These are phyloP conservation scores for Heterodera filipjevi DNA, from an alignment of 2,888 invertebrate genomes.

Conservation along the genomic window DNA sequence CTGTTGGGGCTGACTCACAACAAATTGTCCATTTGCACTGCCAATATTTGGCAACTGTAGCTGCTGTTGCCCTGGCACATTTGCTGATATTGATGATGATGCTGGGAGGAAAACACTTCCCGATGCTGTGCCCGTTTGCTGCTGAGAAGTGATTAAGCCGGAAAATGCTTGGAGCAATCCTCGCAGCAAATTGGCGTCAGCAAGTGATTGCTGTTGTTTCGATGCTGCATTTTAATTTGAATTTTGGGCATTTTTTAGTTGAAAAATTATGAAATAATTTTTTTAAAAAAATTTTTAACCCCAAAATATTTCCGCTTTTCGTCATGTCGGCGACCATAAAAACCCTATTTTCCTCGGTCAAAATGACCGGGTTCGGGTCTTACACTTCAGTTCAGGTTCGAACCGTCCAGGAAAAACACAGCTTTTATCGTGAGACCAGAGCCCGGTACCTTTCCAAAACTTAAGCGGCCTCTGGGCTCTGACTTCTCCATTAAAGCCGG, in stretches of 20 bases:
- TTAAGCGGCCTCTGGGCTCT: too few relatives aligned
- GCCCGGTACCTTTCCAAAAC: too few relatives aligned
- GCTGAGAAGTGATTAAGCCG: neutral
- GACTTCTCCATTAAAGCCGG: too few relatives aligned
- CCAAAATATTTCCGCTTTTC: too few relatives aligned
- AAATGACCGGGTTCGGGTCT: too few relatives aligned
- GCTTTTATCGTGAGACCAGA: too few relatives aligned
- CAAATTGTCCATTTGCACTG: neutral
- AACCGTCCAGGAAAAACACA: too few relatives aligned
- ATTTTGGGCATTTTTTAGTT: too few relatives aligned
- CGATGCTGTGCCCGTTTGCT: neutral
- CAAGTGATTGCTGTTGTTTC: neutral
- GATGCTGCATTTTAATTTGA: neutral
- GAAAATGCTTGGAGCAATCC: conserved; percentile 1
- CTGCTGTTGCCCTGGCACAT: neutral
- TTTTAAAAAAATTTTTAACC: neutral
- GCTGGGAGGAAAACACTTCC: too few relatives aligned
- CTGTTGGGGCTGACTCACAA: neutral
- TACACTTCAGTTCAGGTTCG: too few relatives aligned
- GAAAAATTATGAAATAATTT: neutral
- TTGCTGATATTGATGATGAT: neutral
- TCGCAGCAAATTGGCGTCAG: neutral
- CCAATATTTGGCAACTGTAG: neutral
- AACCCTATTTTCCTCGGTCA: too few relatives aligned
- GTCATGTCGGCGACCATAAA: too few relatives aligned